phyloP scores from a whole-genome alignment of 2,888 invertebrate species.

The Morpho helenor region DNA sequence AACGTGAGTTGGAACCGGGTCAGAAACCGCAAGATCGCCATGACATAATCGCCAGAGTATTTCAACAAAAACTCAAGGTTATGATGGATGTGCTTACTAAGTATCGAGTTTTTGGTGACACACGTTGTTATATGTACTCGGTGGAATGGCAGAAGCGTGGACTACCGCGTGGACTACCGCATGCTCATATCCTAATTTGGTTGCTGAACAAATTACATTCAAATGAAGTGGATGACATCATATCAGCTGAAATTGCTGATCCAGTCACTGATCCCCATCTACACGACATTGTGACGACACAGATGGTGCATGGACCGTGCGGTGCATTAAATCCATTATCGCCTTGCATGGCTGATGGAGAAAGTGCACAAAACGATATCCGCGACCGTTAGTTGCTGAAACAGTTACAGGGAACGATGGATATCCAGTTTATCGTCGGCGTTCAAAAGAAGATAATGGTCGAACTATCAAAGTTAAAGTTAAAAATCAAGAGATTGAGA shows the following conservation, averaged over 20 bases:
- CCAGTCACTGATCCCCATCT: conserved; percentile 27
- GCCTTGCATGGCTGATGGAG: conserved; percentile 51
- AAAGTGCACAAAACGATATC: conserved; percentile 36
- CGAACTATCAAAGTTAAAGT: conserved; percentile 27
- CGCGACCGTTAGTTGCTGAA: conserved; percentile 28
- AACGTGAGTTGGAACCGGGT: not conserved
- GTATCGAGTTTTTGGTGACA: conserved; percentile 10
- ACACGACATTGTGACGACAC: conserved; percentile 37
- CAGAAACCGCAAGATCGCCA: conserved; percentile 13
- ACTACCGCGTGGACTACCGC: conserved; percentile 4
- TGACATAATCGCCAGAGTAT: conserved; percentile 16
- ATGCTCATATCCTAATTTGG: conserved; percentile 16
- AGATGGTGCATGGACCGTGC: conserved; percentile 59
- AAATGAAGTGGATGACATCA: conserved; percentile 26
- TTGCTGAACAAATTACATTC: conserved; percentile 35
- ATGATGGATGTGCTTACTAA: conserved; percentile 3
- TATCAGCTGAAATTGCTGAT: conserved; percentile 29
- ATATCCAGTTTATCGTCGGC: conserved; percentile 29
- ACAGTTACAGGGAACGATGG: conserved; percentile 33
- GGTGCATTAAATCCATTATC: conserved; percentile 39
- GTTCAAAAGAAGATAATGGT: conserved; percentile 29
- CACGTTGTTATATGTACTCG: conserved; percentile 13
- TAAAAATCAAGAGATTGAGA: conserved; percentile 25
- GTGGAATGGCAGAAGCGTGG: conserved; percentile 10
- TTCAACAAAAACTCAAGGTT: conserved; percentile 4